Percentiles rank a stretch among this genome's conserved stretches.
Conservation (phyloP, 2,888 invertebrate genomes). For the Monochamus alternatus region DNA sequence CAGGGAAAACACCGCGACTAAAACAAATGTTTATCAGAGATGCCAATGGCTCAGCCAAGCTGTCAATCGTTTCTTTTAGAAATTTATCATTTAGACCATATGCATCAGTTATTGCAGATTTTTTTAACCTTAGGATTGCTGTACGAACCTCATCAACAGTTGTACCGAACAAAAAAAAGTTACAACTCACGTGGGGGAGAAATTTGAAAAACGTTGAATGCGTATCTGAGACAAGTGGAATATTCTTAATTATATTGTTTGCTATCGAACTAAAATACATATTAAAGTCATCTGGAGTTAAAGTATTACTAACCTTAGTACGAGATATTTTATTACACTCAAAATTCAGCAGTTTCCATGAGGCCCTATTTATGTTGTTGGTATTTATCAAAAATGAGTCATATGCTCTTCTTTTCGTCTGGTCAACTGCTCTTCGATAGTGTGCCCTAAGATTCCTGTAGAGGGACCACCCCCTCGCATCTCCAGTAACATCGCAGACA, state of each 20-base stretch:
- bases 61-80: slow-evolving; percentile 10
- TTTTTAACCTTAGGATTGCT: slow-evolving; percentile 15
- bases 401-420: slow-evolving; percentile 2
- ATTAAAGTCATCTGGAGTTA: slow-evolving; percentile 27
- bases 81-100: slow-evolving; percentile 29
- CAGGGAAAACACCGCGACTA: slow-evolving; percentile 27
- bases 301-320: slow-evolving; percentile 14
- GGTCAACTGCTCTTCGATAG: not conserved
- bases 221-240: slow-evolving; percentile 22
- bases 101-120: slow-evolving; percentile 14
- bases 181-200: slow-evolving; percentile 12
- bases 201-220: slow-evolving; percentile 20
- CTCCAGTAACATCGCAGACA: not conserved
- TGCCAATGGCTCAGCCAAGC: slow-evolving; percentile 2
- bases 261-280: slow-evolving; percentile 24
- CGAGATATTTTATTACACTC: slow-evolving; percentile 18
- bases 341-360: slow-evolving; percentile 13
- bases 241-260: slow-evolving; percentile 26
- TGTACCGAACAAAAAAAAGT: slow-evolving; percentile 15
- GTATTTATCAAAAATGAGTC: not conserved
- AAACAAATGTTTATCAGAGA: slow-evolving; percentile 24
- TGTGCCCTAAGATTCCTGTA: not conserved
- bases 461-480: not conserved
- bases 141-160: slow-evolving; percentile 21
- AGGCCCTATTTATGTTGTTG: slow-evolving; percentile 5